Evolutionary conservation across 2,113 vertebrate species (phyloP).

Genomic region (Arvicanthis niloticus): DNA sequence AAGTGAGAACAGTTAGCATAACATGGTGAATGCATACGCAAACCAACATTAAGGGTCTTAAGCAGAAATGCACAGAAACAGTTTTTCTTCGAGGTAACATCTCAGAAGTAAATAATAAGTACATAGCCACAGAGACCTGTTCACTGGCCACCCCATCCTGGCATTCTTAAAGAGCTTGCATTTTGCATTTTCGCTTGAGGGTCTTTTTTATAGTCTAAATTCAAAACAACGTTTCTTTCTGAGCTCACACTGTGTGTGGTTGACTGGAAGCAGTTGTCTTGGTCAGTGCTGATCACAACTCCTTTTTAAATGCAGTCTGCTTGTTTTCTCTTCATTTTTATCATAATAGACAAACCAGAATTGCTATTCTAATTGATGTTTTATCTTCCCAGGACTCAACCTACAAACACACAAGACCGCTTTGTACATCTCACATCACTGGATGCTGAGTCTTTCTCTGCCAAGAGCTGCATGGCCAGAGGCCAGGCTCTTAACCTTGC

Average conservation of each 20-base stretch:
- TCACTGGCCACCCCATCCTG: background rate
- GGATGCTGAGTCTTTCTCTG: background rate
- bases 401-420: background rate
- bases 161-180: background rate
- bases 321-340: conserved; percentile 48
- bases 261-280: background rate
- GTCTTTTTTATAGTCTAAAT: background rate
- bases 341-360: background rate
- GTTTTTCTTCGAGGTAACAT: background rate
- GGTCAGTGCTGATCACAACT: conserved; percentile 16
- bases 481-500: background rate
- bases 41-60: background rate
- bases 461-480: background rate
- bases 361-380: conserved; percentile 12
- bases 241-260: background rate
- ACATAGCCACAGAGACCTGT: background rate
- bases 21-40: background rate
- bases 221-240: conserved; percentile 40
- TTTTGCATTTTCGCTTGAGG: background rate
- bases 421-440: background rate
- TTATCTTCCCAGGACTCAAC: background rate
- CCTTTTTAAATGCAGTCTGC: conserved; percentile 10
- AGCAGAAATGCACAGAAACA: background rate
- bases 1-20: background rate
- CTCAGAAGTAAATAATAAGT: background rate